Evolutionary conservation across 2,888 invertebrate species (phyloP).

Genomic region (Phania funesta): DNA sequence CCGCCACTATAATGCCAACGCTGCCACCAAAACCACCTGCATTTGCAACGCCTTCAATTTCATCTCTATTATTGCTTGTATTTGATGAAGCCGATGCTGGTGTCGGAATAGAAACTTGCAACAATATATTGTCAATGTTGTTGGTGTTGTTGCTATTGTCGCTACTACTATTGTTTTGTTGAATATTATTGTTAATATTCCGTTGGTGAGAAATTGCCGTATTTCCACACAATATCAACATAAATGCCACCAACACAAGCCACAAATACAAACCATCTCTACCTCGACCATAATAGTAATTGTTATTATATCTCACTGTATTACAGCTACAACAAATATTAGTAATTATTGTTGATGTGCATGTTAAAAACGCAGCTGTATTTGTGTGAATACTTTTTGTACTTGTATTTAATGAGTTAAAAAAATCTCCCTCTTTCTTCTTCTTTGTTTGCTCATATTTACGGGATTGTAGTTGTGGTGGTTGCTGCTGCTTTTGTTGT

Average conservation of each 20-base stretch:
- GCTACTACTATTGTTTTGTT: slow-evolving; percentile 53
- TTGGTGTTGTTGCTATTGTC: slow-evolving; percentile 32
- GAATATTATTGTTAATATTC: slow-evolving; percentile 55
- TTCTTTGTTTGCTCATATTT: slow-evolving; percentile 5
- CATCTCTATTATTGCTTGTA: slow-evolving; percentile 29
- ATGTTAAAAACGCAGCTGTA: background rate
- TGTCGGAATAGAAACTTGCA: slow-evolving; percentile 56
- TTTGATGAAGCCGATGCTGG: background rate
- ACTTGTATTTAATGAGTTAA: slow-evolving; percentile 24
- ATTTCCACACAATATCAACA: slow-evolving; percentile 69
- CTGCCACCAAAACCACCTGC: slow-evolving; percentile 17
- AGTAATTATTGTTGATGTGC: background rate
- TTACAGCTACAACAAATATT: slow-evolving; percentile 42
- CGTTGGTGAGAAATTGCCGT: slow-evolving; percentile 69
- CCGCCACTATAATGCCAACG: slow-evolving; percentile 38
- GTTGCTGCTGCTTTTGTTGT: slow-evolving; percentile 40
- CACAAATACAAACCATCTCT: slow-evolving; percentile 59
- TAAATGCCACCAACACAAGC: slow-evolving; percentile 71
- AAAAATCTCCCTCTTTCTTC: slow-evolving; percentile 15
- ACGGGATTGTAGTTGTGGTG: slow-evolving; percentile 28
- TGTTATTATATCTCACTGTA: slow-evolving; percentile 25
- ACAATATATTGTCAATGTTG: slow-evolving; percentile 40
- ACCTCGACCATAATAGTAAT: background rate
- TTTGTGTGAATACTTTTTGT: slow-evolving; percentile 43
- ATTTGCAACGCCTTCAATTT: slow-evolving; percentile 14